A percentile compares a stretch with the other conserved stretches of the same genome.
Evolutionary conservation across 2,888 invertebrate genomes (phyloP).

Genomic region (Dryococelus australis): DNA sequence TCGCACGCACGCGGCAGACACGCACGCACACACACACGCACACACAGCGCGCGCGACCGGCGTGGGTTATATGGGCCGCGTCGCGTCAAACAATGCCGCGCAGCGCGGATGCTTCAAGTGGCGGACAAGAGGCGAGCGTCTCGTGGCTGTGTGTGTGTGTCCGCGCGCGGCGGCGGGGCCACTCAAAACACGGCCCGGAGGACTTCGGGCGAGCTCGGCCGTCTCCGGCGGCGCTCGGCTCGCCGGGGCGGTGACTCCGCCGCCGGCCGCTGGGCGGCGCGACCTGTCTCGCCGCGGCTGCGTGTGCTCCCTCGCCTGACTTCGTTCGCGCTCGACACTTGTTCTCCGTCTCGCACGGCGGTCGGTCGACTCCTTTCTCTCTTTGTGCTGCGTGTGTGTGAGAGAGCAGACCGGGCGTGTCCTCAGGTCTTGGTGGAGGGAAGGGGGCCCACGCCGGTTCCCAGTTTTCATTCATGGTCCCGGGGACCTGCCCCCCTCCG

Average conservation of each 20-base stretch:
- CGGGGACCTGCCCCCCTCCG: neutral
- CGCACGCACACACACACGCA: neutral
- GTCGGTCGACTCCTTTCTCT: no score
- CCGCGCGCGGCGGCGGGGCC: no score
- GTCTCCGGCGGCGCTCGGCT: constrained; percentile 31
- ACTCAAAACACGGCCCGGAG: no score
- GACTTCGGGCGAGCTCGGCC: neutral
- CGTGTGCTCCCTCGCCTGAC: neutral
- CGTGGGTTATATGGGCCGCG: neutral
- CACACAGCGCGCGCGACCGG: neutral
- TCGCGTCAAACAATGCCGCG: neutral
- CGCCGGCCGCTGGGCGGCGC: constrained; percentile 45
- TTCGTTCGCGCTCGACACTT: neutral
- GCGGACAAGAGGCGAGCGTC: no score
- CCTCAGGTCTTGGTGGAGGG: neutral
- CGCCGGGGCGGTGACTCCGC: constrained; percentile 26
- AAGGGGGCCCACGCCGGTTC: neutral
- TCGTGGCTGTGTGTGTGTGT: no score
- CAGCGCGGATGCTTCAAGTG: neutral
- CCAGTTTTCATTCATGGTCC: constrained; percentile 40
- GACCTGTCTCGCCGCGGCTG: constrained; percentile 34
- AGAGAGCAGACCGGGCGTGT: constrained; percentile 25
- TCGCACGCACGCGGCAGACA: neutral
- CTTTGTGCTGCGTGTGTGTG: no score
- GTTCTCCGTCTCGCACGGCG: neutral